phyloP scores from a whole-genome alignment of 2,888 invertebrate genomes.

The Dugesia japonica region DNA sequence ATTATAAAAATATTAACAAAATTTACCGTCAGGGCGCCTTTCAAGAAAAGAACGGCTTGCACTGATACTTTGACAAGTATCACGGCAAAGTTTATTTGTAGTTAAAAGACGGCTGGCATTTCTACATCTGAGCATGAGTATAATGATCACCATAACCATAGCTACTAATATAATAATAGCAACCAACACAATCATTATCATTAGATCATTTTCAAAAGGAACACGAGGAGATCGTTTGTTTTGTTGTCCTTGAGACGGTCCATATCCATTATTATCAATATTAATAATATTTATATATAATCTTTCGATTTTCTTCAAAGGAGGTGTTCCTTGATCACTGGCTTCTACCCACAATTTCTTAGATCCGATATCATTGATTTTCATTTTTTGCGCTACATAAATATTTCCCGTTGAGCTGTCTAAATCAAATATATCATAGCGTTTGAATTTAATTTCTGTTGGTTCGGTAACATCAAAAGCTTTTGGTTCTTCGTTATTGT shows the following conservation, averaged over 20 bases:
- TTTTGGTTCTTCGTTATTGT: not conserved
- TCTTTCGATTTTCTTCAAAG: not conserved
- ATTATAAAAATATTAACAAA: not conserved
- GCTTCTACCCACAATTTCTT: not conserved
- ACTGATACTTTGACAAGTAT: slow-evolving; percentile 7
- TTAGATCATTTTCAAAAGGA: not conserved
- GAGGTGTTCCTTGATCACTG: slow-evolving; percentile 1
- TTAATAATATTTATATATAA: not conserved
- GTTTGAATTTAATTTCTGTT: not conserved
- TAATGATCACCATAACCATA: not conserved
- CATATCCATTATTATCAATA: not conserved
- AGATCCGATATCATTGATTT: not conserved
- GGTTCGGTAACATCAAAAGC: not conserved
- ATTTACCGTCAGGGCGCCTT: slow-evolving; percentile 1
- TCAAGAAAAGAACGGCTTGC: not conserved
- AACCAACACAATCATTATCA: slow-evolving; percentile 15
- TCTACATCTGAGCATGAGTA: not conserved
- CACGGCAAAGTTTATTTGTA: not conserved
- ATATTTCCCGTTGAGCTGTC: not conserved
- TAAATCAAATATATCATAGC: not conserved
- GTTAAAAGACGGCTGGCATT: not conserved
- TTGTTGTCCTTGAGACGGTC: not conserved
- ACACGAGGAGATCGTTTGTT: not conserved
- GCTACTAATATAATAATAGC: not conserved
- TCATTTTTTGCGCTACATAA: not conserved